Evolutionary conservation across 1,140 invertebrate species (phyloP).

Genomic region (Eupristina koningsbergeri): DNA sequence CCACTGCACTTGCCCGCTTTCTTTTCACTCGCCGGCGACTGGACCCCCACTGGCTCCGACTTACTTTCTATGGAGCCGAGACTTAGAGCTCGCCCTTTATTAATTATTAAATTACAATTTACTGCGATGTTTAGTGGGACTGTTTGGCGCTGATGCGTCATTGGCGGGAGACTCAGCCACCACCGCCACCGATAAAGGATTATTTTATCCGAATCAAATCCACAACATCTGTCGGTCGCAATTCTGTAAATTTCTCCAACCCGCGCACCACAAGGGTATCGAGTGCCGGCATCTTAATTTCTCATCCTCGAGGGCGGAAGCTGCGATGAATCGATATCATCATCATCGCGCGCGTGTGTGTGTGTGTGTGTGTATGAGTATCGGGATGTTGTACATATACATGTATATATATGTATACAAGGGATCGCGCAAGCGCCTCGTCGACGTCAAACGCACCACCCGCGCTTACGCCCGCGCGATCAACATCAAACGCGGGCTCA

Average conservation of each 20-base stretch:
- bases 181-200: too few relatives aligned
- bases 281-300: background rate
- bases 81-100: constrained; percentile 4
- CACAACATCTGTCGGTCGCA: background rate
- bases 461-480: background rate
- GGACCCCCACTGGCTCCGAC: background rate
- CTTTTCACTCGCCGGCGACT: background rate
- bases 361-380: too few relatives aligned
- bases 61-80: constrained; percentile 7
- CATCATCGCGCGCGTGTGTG: too few relatives aligned
- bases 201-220: too few relatives aligned
- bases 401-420: too few relatives aligned
- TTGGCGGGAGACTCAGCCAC: too few relatives aligned
- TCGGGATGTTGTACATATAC: too few relatives aligned
- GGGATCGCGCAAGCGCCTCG: constrained; percentile 8
- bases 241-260: background rate
- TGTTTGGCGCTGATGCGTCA: background rate
- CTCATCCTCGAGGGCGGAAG: background rate
- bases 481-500: constrained; percentile 19
- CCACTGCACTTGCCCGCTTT: background rate
- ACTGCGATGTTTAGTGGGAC: constrained; percentile 7
- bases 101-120: constrained; percentile 30
- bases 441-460: background rate
- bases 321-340: background rate
- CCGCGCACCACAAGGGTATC: background rate